phyloP scores from a whole-genome alignment of 1,140 invertebrate genomes.

The Brachionus koreanus region DNA sequence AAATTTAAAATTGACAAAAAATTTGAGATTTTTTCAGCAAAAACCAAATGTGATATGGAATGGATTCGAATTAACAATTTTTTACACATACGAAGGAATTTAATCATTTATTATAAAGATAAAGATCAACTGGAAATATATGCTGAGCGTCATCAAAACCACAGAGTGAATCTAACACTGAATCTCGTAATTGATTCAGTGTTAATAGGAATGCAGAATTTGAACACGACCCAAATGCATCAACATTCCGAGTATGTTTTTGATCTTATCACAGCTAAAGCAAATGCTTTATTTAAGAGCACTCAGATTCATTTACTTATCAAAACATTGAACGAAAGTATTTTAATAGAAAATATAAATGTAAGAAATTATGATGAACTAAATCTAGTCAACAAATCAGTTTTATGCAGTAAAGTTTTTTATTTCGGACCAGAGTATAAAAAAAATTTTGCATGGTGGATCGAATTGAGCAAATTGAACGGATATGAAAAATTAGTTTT shows the following conservation, averaged over 20 bases:
- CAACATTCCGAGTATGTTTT: neutral
- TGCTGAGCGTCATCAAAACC: neutral
- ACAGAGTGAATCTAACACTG: neutral
- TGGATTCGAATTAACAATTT: neutral
- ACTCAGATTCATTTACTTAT: neutral
- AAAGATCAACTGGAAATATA: neutral
- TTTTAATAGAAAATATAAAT: neutral
- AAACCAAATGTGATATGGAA: neutral
- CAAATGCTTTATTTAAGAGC: neutral
- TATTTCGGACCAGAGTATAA: neutral
- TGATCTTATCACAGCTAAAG: neutral
- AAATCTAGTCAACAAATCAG: neutral
- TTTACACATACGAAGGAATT: neutral
- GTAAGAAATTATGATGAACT: neutral
- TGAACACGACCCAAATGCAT: neutral
- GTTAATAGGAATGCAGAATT: neutral
- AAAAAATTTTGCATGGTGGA: conserved; percentile 16
- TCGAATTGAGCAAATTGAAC: neutral
- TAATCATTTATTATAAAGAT: neutral
- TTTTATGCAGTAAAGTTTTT: conserved; percentile 18
- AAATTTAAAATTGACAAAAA: neutral
- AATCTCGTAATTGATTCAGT: neutral
- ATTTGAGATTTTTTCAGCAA: neutral
- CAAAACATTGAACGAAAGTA: neutral
- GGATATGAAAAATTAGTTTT: neutral